Conservation (phyloP, 2,888 invertebrate genomes). For the Dynastes tityus region DNA sequence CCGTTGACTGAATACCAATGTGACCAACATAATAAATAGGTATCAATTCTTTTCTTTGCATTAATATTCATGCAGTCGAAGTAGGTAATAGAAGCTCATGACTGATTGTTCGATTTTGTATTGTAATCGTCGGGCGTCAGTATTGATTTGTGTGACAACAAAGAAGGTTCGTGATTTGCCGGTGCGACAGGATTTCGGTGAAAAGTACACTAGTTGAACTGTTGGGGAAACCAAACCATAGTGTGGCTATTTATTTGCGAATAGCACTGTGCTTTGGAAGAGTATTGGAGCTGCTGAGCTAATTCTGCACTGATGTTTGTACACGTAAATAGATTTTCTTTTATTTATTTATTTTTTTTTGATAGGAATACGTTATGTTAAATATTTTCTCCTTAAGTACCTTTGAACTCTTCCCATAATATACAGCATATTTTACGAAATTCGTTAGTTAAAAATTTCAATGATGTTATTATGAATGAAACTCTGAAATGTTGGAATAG, state of each 20-base stretch:
- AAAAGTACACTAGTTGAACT: not conserved
- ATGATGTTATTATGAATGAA: too few species aligned
- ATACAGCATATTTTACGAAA: too few species aligned
- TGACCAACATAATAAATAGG: slow-evolving; percentile 49
- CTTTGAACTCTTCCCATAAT: too few species aligned
- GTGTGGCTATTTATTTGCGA: not conserved
- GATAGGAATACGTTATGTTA: not conserved
- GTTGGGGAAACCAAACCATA: not conserved
- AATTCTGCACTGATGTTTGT: slow-evolving; percentile 23
- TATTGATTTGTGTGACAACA: slow-evolving; percentile 50
- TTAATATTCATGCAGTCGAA: slow-evolving; percentile 51
- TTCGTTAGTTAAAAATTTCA: too few species aligned
- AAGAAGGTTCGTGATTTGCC: slow-evolving; percentile 41
- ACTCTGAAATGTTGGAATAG: too few species aligned
- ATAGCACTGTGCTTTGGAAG: not conserved
- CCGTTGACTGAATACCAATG: slow-evolving; percentile 43
- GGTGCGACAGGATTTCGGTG: not conserved
- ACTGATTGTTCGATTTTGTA: slow-evolving; percentile 51
- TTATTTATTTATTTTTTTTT: not conserved
- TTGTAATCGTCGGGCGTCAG: slow-evolving; percentile 49
- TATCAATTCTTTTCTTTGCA: slow-evolving; percentile 47
- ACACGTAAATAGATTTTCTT: slow-evolving; percentile 17
- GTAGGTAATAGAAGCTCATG: slow-evolving; percentile 45
- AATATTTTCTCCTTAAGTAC: not conserved
- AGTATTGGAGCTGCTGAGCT: not conserved